Evolutionary conservation across 2,888 invertebrate genomes (phyloP), one percentile per base, ranked within the genome.

Genomic region (Carabus problematicus): DNA sequence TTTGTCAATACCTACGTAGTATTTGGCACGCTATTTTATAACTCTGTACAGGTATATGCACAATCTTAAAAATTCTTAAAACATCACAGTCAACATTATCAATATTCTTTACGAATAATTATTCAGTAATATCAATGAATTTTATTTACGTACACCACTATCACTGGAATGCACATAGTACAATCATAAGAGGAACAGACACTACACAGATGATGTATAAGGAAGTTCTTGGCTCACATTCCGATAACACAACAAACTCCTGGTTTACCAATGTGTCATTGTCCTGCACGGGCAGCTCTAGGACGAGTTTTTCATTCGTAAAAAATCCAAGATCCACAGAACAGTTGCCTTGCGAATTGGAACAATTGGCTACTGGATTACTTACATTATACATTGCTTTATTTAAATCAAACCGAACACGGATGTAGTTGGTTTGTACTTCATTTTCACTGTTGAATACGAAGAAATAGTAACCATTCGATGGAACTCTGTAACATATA

Each of bases 381-480:
- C 88, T 86, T 1, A 89, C 85, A 76, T 92, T 87, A 78, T 92
- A 92, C 7, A 88, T 83, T 0, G 88, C 88, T 81, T 91, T 91
- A 76, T 90, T 86, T 0, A 92, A 83, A 62, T 89, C 86, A 77
- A 92, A 90, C 58, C 86, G 85, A 0, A 91, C 89, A 16, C 88
- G 83, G 40, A 92, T 85, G 78, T 87, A 90, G 80, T 91, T 92
- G 7, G 85, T 83, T 77, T 91, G 88, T 0, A 90, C 85, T 75
- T 92, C 92, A 77, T 93, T 92, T 78, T 92, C 92, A 6, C 92
- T 92, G 79, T 89, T 91, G 82, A 92, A 93, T 0, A 93, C 89
- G 82, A 92, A 92, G 82, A 92, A 93, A 76, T 93, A 93, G 79
- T 92, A 92, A 7, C 92, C 92, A 74, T 91, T 90, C 0, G 86